Base-by-base conservation (phyloP, 2,888 invertebrate genomes). In the Zeuzera pyrina region DNA sequence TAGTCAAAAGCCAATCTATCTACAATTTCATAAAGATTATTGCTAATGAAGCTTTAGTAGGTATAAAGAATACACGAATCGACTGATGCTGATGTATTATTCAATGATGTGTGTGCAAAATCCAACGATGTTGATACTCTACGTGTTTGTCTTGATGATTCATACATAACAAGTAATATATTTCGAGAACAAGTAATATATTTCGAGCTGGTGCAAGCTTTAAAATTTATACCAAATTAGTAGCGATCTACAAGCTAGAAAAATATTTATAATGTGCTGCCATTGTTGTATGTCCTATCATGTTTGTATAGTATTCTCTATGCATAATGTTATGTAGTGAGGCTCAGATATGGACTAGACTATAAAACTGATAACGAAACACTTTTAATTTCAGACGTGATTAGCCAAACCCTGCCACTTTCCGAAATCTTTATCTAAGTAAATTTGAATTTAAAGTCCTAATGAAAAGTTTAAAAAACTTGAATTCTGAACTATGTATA, bases 381-480 rank as follows among this genome's bases (percentile, higher is more conserved):
- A 69, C 70, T 73, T 73, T 77, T 66, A 68, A 72, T 74, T 73
- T 57, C 58, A 73, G 71, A 73, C 69, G 55, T 54, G 29, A 36
- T 28, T 21, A 31, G 36, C 29, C 15, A 54, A 52, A 48, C 54
- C 65, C 63, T 64, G 72, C 67, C 70, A 72, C 73, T 72, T 39
- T 43, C 38, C 39, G 29, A 35, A 26, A 28, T 40, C 35, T 26
- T 41, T 34, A 5, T n/a, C 2, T 29, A 43, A 43, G 40, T 33
- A 46, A 53, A 54, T 64, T 63, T 48, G 47, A 37, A 47, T 52
- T 44, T 39, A 42, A 58, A 73, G 73, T 76, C 57, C 58, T 54
- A 72, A 76, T 71, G 69, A 76, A 73, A 74, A 77, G 71, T 66
- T 56, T 40, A 45, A 68, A 76, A 73, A 74, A 77, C 70, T 66